Evolutionary conservation across 30 jellyfish, hydroid and myxozoan species (phyloP), one percentile per base, ranked within the genome.

Genomic region (Aurelia aurita): DNA sequence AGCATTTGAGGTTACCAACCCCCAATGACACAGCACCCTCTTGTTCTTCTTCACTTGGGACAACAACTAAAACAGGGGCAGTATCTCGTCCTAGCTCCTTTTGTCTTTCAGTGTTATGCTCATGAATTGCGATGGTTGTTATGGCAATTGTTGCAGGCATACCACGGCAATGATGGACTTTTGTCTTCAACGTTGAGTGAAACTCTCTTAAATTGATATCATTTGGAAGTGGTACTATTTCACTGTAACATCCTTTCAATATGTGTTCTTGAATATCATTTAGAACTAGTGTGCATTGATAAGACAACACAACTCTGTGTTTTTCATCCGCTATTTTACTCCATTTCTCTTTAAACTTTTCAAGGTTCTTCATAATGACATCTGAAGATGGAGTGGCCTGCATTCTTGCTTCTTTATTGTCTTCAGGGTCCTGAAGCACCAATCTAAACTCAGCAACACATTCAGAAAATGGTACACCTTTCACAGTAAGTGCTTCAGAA

Each of bases 121-220:
- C 98, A 71, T 92, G 98, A 57, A 92, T 80, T n/a, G 92, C 93
- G 74, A 92, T 77, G 16, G 98, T 69, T 31, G 92, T 86, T 35
- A 92, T 77, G 60, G 98, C 98, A 20, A 92, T 91, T 77, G 78
- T 92, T 19, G 88, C 87, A 12, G 96, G 96, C 6, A 92, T 92
- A 14, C 97, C 95, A n/a, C 98, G 91, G 47, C 98, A 92, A 58
- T 87, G 76, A 22, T 97, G 80, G 49, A 92, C 92, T 27, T 89
- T 79, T 72, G 69, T 74, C 64, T 91, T 86, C 93, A 92, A 58
- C 10, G 88, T 70, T 61, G 54, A 28, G 58, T 92, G 98, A 59
- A 92, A 74, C 1, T 92, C 98, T 58, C 77, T 65, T 39, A 85
- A 47, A 64, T 87, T 87, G 23, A 87, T 77, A 45, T 88, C 90